A percentile compares a stretch with the other conserved stretches of the same genome.
Conservation (phyloP, 2,888 invertebrate genomes). For the Agrotis ipsilon region DNA sequence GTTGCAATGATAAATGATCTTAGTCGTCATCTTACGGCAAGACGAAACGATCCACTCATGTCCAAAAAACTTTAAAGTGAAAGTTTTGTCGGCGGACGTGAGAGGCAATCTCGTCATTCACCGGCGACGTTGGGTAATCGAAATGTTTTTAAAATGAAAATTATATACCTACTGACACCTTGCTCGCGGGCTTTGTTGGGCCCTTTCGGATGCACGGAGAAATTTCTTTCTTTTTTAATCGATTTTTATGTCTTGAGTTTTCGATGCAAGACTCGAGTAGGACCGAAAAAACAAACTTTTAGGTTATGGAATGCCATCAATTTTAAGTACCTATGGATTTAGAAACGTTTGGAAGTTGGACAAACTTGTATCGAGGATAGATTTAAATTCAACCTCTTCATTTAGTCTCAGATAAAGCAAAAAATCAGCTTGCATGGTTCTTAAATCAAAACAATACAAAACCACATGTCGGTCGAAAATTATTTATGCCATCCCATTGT, state of each 20-base stretch:
- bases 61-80: conserved; percentile 88
- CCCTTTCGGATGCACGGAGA: conserved; percentile 49
- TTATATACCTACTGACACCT: conserved; percentile 69
- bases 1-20: conserved; percentile 47
- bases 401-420: background rate
- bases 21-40: conserved; percentile 58
- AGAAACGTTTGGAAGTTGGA: background rate
- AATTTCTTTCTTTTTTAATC: conserved; percentile 28
- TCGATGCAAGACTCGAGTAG: background rate
- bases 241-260: conserved; percentile 3
- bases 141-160: conserved; percentile 82
- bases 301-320: background rate
- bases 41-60: conserved; percentile 66
- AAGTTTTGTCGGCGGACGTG: conserved; percentile 81
- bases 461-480: conserved; percentile 12
- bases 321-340: background rate
- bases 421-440: background rate
- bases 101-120: conserved; percentile 84
- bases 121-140: conserved; percentile 82
- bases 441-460: conserved; percentile 29
- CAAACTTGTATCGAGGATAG: background rate
- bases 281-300: conserved; percentile 1
- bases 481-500: conserved; percentile 27
- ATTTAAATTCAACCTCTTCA: background rate
- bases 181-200: conserved; percentile 51